These are phyloP conservation scores for Rhamphomyia laevipes DNA, from an alignment of 2,888 invertebrate species.

Conservation along the genomic window DNA sequence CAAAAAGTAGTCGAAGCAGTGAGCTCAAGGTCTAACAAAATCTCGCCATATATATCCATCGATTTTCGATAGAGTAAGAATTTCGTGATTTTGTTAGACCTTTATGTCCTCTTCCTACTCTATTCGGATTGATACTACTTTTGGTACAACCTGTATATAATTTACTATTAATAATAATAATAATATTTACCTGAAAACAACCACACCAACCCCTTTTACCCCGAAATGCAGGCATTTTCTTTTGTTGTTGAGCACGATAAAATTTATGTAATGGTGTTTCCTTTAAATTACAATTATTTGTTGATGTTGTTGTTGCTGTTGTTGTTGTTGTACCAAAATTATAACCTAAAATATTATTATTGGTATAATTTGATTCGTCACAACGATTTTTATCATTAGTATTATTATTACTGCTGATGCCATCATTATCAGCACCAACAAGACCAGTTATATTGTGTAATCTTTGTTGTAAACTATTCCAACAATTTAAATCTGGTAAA, in stretches of 20 bases:
- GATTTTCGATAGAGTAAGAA: too few species aligned
- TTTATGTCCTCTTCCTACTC: constrained; percentile 2
- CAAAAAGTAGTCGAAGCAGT: too few species aligned
- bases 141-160: background rate
- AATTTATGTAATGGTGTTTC: constrained; percentile 37
- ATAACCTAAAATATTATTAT: constrained; percentile 35
- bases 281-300: constrained; percentile 13
- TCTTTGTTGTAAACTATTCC: constrained; percentile 30
- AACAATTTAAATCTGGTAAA: constrained; percentile 45
- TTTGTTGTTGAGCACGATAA: constrained; percentile 36
- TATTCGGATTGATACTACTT: background rate
- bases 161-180: background rate
- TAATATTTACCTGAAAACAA: constrained; percentile 62
- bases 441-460: constrained; percentile 19
- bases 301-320: constrained; percentile 8
- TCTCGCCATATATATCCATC: too few species aligned
- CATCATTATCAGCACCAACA: constrained; percentile 19
- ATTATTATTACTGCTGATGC: constrained; percentile 14
- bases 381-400: constrained; percentile 18
- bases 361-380: constrained; percentile 29
- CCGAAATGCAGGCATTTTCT: constrained; percentile 51
- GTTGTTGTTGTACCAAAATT: constrained; percentile 24
- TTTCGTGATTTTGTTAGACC: constrained; percentile 15
- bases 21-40: too few species aligned
- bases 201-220: constrained; percentile 60